Evolutionary conservation across 2,888 invertebrate species (phyloP).

Genomic region (Tillus elongatus): DNA sequence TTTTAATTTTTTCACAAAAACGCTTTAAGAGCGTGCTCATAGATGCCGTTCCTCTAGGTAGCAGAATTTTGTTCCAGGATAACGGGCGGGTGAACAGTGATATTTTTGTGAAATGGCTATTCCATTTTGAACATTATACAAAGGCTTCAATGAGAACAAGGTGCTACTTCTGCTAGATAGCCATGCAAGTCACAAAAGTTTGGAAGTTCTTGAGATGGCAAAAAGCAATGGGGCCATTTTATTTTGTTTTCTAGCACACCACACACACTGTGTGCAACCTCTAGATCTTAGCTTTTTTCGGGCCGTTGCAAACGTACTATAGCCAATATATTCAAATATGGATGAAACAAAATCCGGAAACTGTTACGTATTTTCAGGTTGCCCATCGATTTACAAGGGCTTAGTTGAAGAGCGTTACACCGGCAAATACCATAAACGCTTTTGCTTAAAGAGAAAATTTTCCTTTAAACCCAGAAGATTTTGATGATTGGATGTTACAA

Average conservation of each 20-base stretch:
- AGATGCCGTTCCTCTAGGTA: slow-evolving; percentile 32
- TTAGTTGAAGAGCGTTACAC: slow-evolving; percentile 10
- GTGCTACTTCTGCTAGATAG: slow-evolving; percentile 28
- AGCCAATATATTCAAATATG: too few relatives aligned
- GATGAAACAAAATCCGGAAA: slow-evolving; percentile 8
- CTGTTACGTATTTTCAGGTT: slow-evolving; percentile 8
- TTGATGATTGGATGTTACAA: too few relatives aligned
- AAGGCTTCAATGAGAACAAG: slow-evolving; percentile 23
- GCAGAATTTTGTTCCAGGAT: slow-evolving; percentile 25
- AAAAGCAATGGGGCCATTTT: slow-evolving; percentile 13
- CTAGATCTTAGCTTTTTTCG: slow-evolving; percentile 9
- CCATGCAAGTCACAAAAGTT: slow-evolving; percentile 24
- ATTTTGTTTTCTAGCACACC: slow-evolving; percentile 10
- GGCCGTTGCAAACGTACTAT: slow-evolving; percentile 7
- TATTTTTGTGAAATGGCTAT: slow-evolving; percentile 24
- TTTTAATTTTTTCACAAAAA: slow-evolving; percentile 34
- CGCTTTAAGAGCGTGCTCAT: slow-evolving; percentile 28
- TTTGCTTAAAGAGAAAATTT: slow-evolving; percentile 7
- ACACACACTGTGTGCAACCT: slow-evolving; percentile 8
- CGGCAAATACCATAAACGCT: slow-evolving; percentile 10
- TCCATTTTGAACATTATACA: slow-evolving; percentile 26
- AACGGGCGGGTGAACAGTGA: slow-evolving; percentile 31
- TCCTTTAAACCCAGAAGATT: too few relatives aligned
- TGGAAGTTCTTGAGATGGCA: slow-evolving; percentile 7
- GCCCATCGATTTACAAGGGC: slow-evolving; percentile 10